phyloP scores from a whole-genome alignment of 2,113 vertebrate species.

The Ceratotherium simum region DNA sequence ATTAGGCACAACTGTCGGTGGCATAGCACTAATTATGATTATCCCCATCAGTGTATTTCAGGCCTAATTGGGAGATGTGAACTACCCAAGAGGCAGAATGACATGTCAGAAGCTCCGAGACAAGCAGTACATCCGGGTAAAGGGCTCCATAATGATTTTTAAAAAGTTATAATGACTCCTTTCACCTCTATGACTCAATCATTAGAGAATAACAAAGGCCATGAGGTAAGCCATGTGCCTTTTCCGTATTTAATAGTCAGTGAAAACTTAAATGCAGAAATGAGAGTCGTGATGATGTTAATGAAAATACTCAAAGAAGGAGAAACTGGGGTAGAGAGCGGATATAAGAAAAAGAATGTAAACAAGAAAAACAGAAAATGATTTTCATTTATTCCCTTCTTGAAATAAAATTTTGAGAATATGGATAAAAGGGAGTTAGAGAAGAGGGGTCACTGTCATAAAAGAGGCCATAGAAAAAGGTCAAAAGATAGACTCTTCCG shows the following conservation, averaged over 20 bases:
- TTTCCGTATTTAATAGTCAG: neutral
- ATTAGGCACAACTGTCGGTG: neutral
- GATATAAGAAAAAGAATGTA: neutral
- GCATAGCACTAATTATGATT: neutral
- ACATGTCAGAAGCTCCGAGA: neutral
- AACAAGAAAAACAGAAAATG: neutral
- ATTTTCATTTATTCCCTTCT: neutral
- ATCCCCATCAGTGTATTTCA: neutral
- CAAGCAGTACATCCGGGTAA: neutral
- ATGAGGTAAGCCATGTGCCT: neutral
- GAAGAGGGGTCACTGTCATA: neutral
- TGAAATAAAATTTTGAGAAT: conserved; percentile 25
- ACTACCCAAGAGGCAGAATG: neutral
- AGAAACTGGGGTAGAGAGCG: neutral
- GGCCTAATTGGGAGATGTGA: neutral
- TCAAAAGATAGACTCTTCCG: conserved; percentile 45
- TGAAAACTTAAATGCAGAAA: neutral
- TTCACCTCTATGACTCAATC: neutral
- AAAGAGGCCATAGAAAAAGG: conserved; percentile 28
- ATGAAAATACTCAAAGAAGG: neutral
- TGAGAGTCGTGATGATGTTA: neutral
- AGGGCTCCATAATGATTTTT: neutral
- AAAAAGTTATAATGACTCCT: neutral
- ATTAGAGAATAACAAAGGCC: neutral
- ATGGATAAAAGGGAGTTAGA: conserved; percentile 25